These are phyloP conservation scores for Brachirus orientalis DNA, from an alignment of 2,113 vertebrate genomes.

Conservation along the genomic window DNA sequence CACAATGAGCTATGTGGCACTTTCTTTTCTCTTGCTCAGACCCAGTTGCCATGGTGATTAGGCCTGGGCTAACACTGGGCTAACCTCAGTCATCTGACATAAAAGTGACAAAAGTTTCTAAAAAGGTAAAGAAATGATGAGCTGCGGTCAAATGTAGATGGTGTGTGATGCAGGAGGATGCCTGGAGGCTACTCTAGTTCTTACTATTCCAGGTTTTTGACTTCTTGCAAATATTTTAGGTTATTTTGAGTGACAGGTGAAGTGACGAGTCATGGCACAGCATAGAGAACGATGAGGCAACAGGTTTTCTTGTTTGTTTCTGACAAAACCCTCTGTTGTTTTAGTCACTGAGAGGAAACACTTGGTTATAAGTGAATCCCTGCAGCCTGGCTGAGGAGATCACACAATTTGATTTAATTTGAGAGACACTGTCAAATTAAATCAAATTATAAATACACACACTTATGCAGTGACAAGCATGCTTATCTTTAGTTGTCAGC, in stretches of 20 bases:
- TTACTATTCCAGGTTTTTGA: neutral
- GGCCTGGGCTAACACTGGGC: constrained; percentile 58
- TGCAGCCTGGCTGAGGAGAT: constrained; percentile 33
- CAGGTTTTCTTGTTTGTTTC: constrained; percentile 12
- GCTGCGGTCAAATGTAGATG: constrained; percentile 24
- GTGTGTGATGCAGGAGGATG: constrained; percentile 24
- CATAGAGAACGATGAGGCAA: neutral
- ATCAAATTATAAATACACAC: constrained; percentile 27
- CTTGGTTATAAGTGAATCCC: constrained; percentile 1
- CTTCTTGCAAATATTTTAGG: neutral
- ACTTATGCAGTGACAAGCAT: constrained; percentile 25
- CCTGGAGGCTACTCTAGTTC: neutral
- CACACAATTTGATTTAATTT: constrained; percentile 25
- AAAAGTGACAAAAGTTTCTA: constrained; percentile 30
- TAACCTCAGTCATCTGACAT: constrained; percentile 51
- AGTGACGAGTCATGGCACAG: constrained; percentile 11
- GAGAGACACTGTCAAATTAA: constrained; percentile 36
- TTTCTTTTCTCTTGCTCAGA: constrained; percentile 47
- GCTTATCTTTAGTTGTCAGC: no score
- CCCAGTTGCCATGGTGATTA: constrained; percentile 75
- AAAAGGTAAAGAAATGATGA: constrained; percentile 13
- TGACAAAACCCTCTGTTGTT: constrained; percentile 33
- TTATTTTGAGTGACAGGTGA: constrained; percentile 10
- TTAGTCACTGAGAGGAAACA: no score
- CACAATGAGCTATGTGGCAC: constrained; percentile 38